Base-by-base conservation (phyloP, 2,113 vertebrate genomes). In the Onychostruthus taczanowskii region DNA sequence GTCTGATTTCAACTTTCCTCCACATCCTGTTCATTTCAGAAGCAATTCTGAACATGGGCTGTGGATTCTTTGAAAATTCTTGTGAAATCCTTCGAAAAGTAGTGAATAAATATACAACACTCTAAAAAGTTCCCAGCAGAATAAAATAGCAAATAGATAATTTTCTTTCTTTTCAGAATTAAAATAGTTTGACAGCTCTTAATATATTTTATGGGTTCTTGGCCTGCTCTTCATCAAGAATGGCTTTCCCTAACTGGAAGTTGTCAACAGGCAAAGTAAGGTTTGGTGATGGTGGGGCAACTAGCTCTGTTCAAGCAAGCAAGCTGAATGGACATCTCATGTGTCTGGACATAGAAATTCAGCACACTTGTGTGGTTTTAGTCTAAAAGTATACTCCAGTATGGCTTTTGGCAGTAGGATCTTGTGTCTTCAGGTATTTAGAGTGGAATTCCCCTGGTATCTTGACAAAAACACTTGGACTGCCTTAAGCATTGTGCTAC, bases 371-470 rank as follows among this genome's bases (percentile, higher is more conserved):
- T 63, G 35, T 72, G 35, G 4, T 72, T 76, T 49, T 72, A 35
- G n/a, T 47, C 27, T 88, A 41, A 68, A 68, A 70, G 59, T 13
- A 2, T 24, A 59, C 13, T 61, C 56, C 16, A 63, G 26, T 22
- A 5, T 4, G 13, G 67, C 63, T 76, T 90, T 80, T 4, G 3
- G 58, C 20, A 73, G 63, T n/a, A 27, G 56, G 35, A 79, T 85
- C 35, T 62, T 10, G 9, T 84, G 31, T 87, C 49, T 83, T 88
- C 35, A 56, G 22, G 26, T 85, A 16, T 76, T 85, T 41, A 46
- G 31, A 18, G 39, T 67, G 1, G 0, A 67, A 61, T 90, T 62
- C 9, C 28, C 19, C n/a, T 2, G 1, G 19, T 61, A 5, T 63
- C 59, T 75, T 68, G 47, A 41, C 35, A 64, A 76, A 90, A 79